A percentile compares a stretch with the other conserved stretches of the same genome.
Evolutionary conservation across 2,113 vertebrate genomes (phyloP).

Genomic region (Mystacornis crossleyi): DNA sequence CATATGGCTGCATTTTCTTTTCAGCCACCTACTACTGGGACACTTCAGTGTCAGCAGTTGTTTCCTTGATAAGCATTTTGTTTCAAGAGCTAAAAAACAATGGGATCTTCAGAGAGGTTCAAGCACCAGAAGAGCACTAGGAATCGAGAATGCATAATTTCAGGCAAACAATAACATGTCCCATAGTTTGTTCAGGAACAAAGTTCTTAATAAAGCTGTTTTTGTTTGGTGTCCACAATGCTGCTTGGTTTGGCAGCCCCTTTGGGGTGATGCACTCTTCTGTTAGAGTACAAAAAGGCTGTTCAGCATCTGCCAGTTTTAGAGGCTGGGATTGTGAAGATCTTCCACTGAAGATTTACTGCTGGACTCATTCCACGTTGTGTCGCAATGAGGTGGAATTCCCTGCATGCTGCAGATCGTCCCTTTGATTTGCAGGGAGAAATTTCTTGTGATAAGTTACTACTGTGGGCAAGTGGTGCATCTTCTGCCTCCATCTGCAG

Average conservation of each 20-base stretch:
- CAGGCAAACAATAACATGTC: background rate
- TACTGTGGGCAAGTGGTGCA: background rate
- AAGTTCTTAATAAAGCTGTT: slow-evolving; percentile 43
- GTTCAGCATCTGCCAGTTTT: slow-evolving; percentile 59
- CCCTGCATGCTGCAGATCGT: background rate
- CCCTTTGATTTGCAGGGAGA: background rate
- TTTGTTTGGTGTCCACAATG: slow-evolving; percentile 45
- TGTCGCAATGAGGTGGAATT: background rate
- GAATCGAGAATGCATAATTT: slow-evolving; percentile 3
- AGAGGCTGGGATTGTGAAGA: slow-evolving; percentile 12
- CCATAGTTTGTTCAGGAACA: background rate
- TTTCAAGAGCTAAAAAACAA: slow-evolving; percentile 25
- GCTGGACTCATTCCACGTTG: background rate
- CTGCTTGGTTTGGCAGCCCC: slow-evolving; percentile 51
- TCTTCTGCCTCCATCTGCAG: background rate
- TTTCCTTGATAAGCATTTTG: slow-evolving; percentile 37
- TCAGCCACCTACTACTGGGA: background rate
- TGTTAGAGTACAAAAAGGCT: slow-evolving; percentile 33
- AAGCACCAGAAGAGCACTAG: background rate
- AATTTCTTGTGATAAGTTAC: background rate
- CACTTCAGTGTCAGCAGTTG: background rate
- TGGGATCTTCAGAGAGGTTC: slow-evolving; percentile 16
- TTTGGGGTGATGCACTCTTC: slow-evolving; percentile 39
- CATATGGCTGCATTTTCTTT: slow-evolving; percentile 7
- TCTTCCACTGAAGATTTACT: slow-evolving; percentile 23